phyloP scores from a whole-genome alignment of 1,140 invertebrate species.

The Zaprionus africanus region DNA sequence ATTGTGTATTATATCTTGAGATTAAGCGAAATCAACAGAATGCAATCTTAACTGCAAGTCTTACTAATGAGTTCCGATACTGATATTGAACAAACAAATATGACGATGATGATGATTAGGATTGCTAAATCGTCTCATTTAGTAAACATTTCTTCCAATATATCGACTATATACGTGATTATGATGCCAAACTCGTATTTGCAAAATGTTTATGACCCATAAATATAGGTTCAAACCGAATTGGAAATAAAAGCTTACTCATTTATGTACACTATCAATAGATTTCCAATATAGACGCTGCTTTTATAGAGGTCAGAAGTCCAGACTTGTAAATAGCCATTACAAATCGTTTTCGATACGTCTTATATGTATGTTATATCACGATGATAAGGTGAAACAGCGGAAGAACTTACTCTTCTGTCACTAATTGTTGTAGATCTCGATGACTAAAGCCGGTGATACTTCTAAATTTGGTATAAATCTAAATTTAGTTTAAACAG shows the following conservation, averaged over 20 bases:
- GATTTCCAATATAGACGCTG: not conserved
- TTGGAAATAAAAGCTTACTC: conserved; percentile 1
- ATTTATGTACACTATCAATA: not conserved
- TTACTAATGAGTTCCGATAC: not conserved
- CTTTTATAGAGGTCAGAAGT: no score
- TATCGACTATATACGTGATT: conserved; percentile 1
- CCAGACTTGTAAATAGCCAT: not conserved
- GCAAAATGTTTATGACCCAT: conserved; percentile 21
- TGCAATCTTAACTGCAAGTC: not conserved
- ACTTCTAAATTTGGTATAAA: not conserved
- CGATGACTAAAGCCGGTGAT: not conserved
- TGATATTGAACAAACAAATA: not conserved
- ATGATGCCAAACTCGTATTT: conserved; percentile 14
- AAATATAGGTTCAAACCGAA: not conserved
- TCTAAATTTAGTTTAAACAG: not conserved
- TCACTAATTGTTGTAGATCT: not conserved
- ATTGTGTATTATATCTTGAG: conserved; percentile 4
- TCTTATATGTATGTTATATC: no score
- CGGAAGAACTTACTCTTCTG: no score
- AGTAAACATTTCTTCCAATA: not conserved
- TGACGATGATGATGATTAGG: not conserved
- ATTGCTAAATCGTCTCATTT: not conserved
- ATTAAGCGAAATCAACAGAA: conserved; percentile 2
- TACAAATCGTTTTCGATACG: not conserved
- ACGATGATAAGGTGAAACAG: no score